Evolutionary conservation across 1,140 invertebrate species (phyloP).

Genomic region (Scaptodrosophila lebanonensis): DNA sequence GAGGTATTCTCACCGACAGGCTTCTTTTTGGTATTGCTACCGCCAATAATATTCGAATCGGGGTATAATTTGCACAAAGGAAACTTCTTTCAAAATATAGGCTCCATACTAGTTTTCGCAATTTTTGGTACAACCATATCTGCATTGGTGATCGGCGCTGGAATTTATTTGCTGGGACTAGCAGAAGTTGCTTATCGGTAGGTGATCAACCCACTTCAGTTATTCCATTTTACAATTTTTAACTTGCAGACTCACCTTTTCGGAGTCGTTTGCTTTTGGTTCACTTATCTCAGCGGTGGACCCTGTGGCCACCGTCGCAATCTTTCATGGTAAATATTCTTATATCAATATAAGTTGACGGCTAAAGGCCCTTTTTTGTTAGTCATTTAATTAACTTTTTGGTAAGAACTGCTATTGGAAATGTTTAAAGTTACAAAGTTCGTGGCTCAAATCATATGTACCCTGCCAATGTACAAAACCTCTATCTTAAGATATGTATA

Average conservation of each 20-base stretch:
- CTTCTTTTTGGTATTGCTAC: slow-evolving; percentile 97
- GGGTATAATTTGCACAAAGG: slow-evolving; percentile 99
- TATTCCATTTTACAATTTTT: background rate
- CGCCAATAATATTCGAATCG: slow-evolving; percentile 99
- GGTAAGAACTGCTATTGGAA: no score
- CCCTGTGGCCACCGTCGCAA: slow-evolving; percentile 98
- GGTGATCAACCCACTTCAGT: background rate
- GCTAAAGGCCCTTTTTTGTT: no score
- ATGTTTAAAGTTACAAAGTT: no score
- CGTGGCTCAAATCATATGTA: no score
- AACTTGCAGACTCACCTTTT: slow-evolving; percentile 80
- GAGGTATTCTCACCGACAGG: slow-evolving; percentile 98
- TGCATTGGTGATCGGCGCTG: slow-evolving; percentile 92
- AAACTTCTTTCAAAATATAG: slow-evolving; percentile 99
- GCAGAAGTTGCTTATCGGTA: slow-evolving; percentile 90
- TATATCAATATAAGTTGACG: no score
- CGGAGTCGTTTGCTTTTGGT: slow-evolving; percentile 99
- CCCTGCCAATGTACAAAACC: no score
- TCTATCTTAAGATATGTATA: no score
- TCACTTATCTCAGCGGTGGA: slow-evolving; percentile 98
- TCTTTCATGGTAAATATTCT: no score
- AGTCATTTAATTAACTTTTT: no score
- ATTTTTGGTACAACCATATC: slow-evolving; percentile 98
- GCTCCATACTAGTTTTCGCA: slow-evolving; percentile 95
- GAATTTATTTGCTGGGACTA: slow-evolving; percentile 94